Percentiles rank a stretch among this genome's conserved stretches.
These are phyloP conservation scores for Himantopus leucocephalus DNA, from an alignment of 2,113 vertebrate genomes.

Conservation along the genomic window DNA sequence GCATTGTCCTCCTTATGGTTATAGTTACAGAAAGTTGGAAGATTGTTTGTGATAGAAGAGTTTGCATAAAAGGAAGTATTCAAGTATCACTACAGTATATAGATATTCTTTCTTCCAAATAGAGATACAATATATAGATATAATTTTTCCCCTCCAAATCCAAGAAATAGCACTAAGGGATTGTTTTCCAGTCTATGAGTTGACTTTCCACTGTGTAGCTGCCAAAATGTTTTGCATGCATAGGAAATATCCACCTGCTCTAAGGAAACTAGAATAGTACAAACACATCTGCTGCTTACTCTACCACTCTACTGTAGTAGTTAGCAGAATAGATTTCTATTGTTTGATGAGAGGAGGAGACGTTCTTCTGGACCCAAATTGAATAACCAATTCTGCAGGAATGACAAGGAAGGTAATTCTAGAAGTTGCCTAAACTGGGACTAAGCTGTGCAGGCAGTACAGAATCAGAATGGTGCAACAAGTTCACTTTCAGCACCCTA, in stretches of 20 bases:
- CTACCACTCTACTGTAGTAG: rapidly evolving
- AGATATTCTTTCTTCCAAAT: not conserved
- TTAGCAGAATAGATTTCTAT: not conserved
- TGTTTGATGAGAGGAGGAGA: not conserved
- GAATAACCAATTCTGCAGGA: not conserved
- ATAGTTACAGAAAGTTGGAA: not conserved
- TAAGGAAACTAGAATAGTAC: not conserved
- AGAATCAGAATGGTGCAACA: not conserved
- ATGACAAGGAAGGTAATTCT: not conserved
- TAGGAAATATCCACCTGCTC: not conserved
- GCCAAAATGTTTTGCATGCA: not conserved
- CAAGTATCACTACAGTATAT: not conserved
- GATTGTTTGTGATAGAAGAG: not conserved
- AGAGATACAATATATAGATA: not conserved
- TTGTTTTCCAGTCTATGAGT: not conserved
- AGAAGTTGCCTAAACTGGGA: not conserved
- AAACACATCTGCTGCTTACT: not conserved
- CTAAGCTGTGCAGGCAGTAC: not conserved
- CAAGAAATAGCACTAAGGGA: not conserved
- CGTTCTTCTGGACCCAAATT: not conserved
- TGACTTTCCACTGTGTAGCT: not conserved
- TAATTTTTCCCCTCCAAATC: not conserved
- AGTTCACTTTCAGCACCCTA: not conserved
- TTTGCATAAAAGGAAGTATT: not conserved
- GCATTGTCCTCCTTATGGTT: not conserved